Evolutionary conservation across 2,888 invertebrate genomes (phyloP).

Genomic region (Drosophila melanocephala): DNA sequence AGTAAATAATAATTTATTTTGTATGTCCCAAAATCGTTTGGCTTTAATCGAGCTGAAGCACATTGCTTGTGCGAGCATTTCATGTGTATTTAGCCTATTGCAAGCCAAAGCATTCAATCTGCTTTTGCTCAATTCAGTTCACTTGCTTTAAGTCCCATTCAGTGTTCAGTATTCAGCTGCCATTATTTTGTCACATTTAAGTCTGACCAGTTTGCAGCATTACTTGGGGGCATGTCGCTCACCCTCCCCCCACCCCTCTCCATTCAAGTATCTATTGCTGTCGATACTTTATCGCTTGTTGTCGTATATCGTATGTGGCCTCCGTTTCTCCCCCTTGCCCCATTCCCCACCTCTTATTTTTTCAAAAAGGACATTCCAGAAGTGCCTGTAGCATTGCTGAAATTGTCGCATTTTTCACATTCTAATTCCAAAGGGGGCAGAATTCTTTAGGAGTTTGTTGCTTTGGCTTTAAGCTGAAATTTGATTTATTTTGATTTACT

Average conservation of each 20-base stretch:
- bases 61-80: constrained; percentile 2
- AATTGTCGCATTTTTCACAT: constrained; percentile 32
- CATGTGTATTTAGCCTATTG: constrained; percentile 10
- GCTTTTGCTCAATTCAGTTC: constrained; percentile 10
- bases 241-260: neutral
- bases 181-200: constrained; percentile 29
- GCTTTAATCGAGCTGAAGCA: constrained; percentile 12
- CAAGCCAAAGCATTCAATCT: constrained; percentile 15
- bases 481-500: constrained; percentile 54
- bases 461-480: constrained; percentile 22
- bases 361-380: constrained; percentile 10
- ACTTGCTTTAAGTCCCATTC: constrained; percentile 26
- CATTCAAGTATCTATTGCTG: neutral
- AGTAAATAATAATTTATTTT: constrained; percentile 4
- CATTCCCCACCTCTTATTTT: neutral
- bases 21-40: constrained; percentile 6
- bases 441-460: constrained; percentile 1
- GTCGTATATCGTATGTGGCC: neutral
- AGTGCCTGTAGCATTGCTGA: constrained; percentile 25
- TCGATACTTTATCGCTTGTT: constrained; percentile 15
- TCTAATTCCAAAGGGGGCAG: neutral
- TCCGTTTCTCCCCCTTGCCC: neutral
- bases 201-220: constrained; percentile 15
- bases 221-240: neutral
- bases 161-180: constrained; percentile 3